Conservation (phyloP, 2,888 invertebrate species). For the Litoditis marina region DNA sequence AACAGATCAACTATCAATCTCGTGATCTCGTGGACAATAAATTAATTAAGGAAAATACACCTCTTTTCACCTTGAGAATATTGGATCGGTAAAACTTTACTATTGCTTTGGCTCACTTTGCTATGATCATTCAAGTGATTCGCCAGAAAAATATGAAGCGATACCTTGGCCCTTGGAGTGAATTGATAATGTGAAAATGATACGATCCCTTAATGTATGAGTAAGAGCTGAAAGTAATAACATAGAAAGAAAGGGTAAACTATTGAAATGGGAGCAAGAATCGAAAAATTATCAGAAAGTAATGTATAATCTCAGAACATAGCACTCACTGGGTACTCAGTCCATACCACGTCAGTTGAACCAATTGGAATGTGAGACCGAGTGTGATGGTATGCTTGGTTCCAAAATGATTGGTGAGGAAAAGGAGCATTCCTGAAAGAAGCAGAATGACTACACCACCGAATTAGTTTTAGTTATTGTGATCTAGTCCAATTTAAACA, state of each 20-base stretch:
- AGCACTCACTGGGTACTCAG: slow-evolving; percentile 49
- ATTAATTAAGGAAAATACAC: no score
- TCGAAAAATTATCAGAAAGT: not conserved
- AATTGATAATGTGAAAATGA: no score
- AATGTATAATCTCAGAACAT: not conserved
- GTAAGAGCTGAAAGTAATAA: not conserved
- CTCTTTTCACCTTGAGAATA: no score
- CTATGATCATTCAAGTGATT: no score
- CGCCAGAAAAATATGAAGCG: no score
- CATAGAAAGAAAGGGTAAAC: not conserved
- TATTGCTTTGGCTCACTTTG: no score
- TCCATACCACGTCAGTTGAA: slow-evolving; percentile 80
- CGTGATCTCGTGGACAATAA: no score
- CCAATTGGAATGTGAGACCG: slow-evolving; percentile 90
- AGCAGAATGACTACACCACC: no score
- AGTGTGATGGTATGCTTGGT: slow-evolving; percentile 95
- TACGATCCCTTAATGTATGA: no score
- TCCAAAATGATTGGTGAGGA: slow-evolving; percentile 69
- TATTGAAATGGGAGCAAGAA: not conserved
- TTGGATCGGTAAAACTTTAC: no score
- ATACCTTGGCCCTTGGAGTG: no score
- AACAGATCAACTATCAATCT: no score
- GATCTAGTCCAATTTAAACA: not conserved
- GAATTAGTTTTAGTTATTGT: not conserved
- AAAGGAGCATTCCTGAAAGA: slow-evolving; percentile 19